phyloP scores from a whole-genome alignment of 23 tunicate genomes.

The Halocynthia aurantium region DNA sequence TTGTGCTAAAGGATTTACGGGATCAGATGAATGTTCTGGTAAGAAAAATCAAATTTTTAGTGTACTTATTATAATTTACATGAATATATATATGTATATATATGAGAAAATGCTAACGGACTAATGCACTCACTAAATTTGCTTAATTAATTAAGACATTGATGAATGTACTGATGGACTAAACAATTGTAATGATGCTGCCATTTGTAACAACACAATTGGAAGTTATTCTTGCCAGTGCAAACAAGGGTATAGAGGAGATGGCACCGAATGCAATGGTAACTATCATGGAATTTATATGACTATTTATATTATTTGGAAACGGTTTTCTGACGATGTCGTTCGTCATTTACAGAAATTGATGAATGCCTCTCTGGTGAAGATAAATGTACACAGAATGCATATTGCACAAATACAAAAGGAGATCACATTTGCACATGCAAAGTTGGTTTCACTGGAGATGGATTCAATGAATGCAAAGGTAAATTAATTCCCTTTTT shows the following conservation, averaged over 20 bases:
- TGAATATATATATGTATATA: no score
- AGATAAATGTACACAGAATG: neutral
- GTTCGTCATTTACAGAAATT: conserved; percentile 20
- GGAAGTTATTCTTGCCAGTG: conserved; percentile 33
- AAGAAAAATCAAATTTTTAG: no score
- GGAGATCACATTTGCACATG: conserved; percentile 6
- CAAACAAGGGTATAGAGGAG: conserved; percentile 27
- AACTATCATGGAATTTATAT: neutral
- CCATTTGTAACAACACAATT: conserved; percentile 29
- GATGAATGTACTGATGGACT: conserved; percentile 32
- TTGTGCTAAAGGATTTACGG: conserved; percentile 28
- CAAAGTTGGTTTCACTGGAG: neutral
- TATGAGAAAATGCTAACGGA: no score
- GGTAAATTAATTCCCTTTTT: neutral
- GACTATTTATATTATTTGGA: neutral
- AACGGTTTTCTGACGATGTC: neutral
- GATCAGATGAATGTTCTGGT: neutral
- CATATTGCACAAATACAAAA: neutral
- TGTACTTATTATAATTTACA: no score
- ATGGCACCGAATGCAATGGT: conserved; percentile 27
- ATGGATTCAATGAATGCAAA: neutral
- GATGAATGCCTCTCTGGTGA: conserved; percentile 24
- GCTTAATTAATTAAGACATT: conserved; percentile 17
- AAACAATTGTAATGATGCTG: conserved; percentile 26
- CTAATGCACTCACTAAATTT: neutral